Evolutionary conservation across 2,888 invertebrate species (phyloP).

Genomic region (Trachelus iudaicus): DNA sequence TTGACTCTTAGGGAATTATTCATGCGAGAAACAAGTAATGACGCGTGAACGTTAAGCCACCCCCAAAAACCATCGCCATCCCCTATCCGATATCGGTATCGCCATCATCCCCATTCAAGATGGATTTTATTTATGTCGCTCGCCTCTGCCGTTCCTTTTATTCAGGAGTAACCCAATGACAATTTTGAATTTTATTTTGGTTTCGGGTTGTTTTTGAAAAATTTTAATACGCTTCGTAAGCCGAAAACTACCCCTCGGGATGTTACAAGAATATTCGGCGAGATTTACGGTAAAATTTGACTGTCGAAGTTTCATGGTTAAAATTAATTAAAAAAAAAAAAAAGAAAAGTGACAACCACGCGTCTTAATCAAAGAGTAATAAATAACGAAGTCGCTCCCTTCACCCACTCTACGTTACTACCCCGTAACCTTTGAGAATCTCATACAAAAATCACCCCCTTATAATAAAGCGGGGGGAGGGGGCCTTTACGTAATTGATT

Average conservation of each 20-base stretch:
- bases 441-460: background rate
- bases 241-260: too few relatives aligned
- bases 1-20: conserved; percentile 20
- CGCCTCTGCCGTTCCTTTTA: background rate
- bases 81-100: background rate
- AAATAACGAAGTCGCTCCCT: background rate
- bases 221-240: fast-evolving
- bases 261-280: background rate
- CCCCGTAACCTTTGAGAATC: background rate
- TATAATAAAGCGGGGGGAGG: background rate
- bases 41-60: conserved; percentile 19
- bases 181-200: background rate
- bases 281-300: background rate
- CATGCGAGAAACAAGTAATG: conserved; percentile 20
- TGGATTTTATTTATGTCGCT: background rate
- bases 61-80: conserved; percentile 13
- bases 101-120: background rate
- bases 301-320: background rate
- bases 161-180: background rate
- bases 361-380: background rate
- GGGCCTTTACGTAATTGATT: background rate
- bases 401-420: background rate
- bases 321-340: too few relatives aligned
- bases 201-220: background rate
- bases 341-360: too few relatives aligned